phyloP scores from a whole-genome alignment of 2,113 vertebrate genomes.

The Centropus bengalensis region DNA sequence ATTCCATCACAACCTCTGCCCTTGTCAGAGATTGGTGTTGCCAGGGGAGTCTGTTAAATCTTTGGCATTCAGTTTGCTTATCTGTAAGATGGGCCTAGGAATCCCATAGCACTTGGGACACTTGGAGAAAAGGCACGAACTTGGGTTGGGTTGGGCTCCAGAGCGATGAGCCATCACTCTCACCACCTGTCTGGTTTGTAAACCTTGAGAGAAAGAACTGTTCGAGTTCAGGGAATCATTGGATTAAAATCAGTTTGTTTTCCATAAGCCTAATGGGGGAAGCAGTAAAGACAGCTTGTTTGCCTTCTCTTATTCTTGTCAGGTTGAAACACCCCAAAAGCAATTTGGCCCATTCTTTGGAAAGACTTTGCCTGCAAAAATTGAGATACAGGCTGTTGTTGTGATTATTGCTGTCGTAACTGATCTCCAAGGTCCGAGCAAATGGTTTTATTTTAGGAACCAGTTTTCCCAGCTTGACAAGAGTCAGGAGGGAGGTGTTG shows the following conservation, averaged over 20 bases:
- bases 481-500: rapidly evolving
- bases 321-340: constrained; percentile 77
- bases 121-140: background rate
- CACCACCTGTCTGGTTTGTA: background rate
- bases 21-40: background rate
- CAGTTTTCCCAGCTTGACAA: background rate
- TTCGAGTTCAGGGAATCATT: background rate
- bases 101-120: background rate
- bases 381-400: constrained; percentile 76
- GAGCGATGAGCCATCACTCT: background rate
- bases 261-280: background rate
- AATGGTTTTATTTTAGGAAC: background rate
- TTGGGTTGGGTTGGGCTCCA: background rate
- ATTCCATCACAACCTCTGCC: background rate
- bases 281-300: background rate
- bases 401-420: constrained; percentile 76
- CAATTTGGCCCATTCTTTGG: constrained; percentile 83
- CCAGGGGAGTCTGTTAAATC: background rate
- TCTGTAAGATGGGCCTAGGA: background rate
- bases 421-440: constrained; percentile 57
- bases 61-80: background rate
- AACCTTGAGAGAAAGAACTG: background rate
- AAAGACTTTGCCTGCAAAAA: constrained; percentile 65
- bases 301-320: background rate
- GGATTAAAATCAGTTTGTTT: background rate